A percentile compares a stretch with the other conserved stretches of the same genome.
Conservation (phyloP, 2,888 invertebrate genomes). For the Odontocerum albicorne region DNA sequence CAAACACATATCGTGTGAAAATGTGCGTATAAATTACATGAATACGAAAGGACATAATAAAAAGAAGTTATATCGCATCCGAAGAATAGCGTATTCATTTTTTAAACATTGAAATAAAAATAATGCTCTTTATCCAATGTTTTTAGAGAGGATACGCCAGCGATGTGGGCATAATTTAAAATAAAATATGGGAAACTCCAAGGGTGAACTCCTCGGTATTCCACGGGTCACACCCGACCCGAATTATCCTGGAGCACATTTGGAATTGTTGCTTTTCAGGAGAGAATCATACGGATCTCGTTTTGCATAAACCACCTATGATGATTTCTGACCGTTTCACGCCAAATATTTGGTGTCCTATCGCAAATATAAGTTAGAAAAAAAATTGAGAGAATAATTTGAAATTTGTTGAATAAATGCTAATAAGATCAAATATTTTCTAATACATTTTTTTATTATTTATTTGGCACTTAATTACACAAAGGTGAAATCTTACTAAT, state of each 20-base stretch:
- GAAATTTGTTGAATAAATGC: too few species aligned
- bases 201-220: conserved; percentile 5
- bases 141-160: neutral
- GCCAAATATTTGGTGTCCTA: too few species aligned
- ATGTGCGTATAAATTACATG: neutral
- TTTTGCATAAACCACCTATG: conserved; percentile 25
- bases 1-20: neutral
- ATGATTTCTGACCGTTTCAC: conserved; percentile 17
- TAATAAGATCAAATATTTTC: too few species aligned
- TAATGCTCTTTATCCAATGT: neutral
- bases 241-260: conserved; percentile 3
- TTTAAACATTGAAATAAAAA: conserved; percentile 14
- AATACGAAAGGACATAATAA: conserved; percentile 7
- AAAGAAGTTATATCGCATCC: conserved; percentile 2
- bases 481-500: too few species aligned
- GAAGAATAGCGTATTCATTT: neutral
- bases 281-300: conserved; percentile 11
- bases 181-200: conserved; percentile 11
- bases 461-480: too few species aligned
- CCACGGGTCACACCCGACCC: conserved; percentile 2
- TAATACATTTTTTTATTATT: too few species aligned
- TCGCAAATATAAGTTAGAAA: too few species aligned
- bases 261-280: conserved; percentile 15
- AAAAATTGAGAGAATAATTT: too few species aligned
- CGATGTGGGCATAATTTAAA: conserved; percentile 6